Conservation (phyloP, 2,113 vertebrate genomes). For the Semnopithecus entellus region DNA sequence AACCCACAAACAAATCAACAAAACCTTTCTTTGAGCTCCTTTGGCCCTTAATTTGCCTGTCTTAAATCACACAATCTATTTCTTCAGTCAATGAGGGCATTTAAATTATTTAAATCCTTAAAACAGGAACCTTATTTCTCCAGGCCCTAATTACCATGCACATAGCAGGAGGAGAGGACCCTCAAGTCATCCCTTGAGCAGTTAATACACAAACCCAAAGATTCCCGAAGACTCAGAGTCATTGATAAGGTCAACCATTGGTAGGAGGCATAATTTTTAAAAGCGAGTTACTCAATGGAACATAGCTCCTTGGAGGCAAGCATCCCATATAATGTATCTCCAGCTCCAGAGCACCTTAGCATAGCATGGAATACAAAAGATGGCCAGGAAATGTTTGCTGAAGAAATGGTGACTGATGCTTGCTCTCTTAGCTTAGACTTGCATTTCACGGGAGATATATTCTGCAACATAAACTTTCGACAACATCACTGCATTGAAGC, state of each 20-base stretch:
- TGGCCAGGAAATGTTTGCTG: background rate
- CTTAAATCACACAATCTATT: background rate
- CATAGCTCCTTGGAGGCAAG: slow-evolving; percentile 26
- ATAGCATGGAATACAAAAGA: background rate
- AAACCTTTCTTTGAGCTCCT: background rate
- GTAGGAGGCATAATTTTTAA: slow-evolving; percentile 5
- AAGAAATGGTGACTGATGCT: slow-evolving; percentile 7
- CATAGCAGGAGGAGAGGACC: background rate
- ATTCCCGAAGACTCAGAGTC: background rate
- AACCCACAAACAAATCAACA: background rate
- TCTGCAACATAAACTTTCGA: background rate
- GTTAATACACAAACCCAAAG: slow-evolving; percentile 6
- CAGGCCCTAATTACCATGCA: background rate
- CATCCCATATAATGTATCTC: background rate
- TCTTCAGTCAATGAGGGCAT: background rate
- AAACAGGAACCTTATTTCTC: background rate
- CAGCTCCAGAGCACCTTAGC: background rate
- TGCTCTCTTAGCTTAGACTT: background rate
- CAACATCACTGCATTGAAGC: background rate
- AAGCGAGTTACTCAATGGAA: slow-evolving; percentile 52
- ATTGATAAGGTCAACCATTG: slow-evolving; percentile 10
- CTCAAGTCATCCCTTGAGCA: background rate
- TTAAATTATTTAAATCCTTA: background rate
- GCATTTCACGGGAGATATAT: background rate
- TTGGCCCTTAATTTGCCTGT: background rate